These are phyloP conservation scores for Tupaia tana DNA, from an alignment of 2,113 vertebrate species.

Conservation along the genomic window DNA sequence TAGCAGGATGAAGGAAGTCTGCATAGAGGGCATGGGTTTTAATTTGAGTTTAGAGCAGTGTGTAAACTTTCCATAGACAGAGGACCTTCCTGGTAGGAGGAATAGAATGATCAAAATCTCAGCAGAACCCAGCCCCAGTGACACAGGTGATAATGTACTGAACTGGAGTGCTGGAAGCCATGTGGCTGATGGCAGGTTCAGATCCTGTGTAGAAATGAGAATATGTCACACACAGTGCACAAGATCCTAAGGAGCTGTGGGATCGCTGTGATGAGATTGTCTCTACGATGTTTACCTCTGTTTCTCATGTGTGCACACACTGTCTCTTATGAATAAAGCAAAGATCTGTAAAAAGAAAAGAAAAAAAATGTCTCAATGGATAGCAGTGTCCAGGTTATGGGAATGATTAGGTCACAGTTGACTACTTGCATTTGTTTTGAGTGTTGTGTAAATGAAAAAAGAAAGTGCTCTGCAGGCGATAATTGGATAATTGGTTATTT, in stretches of 20 bases:
- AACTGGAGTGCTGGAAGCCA: too few species aligned
- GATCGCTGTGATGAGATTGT: too few species aligned
- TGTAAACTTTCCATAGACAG: not conserved
- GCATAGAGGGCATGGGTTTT: rapidly evolving
- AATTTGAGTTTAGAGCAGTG: not conserved
- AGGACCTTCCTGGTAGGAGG: not conserved
- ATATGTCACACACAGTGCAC: too few species aligned
- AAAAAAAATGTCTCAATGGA: not conserved
- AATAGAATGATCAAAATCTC: not conserved
- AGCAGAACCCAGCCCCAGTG: not conserved
- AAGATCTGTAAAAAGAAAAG: too few species aligned
- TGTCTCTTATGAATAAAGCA: too few species aligned
- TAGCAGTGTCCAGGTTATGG: not conserved
- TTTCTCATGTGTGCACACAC: too few species aligned
- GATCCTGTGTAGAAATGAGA: too few species aligned
- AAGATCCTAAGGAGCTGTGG: too few species aligned
- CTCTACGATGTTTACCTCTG: too few species aligned
- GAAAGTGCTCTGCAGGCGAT: not conserved
- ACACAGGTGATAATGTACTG: too few species aligned
- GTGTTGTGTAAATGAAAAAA: too few species aligned
- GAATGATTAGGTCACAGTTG: not conserved
- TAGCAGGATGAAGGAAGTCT: not conserved
- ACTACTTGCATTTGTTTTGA: not conserved
- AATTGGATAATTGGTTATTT: not conserved
- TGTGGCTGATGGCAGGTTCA: too few species aligned